Evolutionary conservation across 2,888 invertebrate species (phyloP), one percentile per base, ranked within the genome.

Genomic region (Meta bourneti): DNA sequence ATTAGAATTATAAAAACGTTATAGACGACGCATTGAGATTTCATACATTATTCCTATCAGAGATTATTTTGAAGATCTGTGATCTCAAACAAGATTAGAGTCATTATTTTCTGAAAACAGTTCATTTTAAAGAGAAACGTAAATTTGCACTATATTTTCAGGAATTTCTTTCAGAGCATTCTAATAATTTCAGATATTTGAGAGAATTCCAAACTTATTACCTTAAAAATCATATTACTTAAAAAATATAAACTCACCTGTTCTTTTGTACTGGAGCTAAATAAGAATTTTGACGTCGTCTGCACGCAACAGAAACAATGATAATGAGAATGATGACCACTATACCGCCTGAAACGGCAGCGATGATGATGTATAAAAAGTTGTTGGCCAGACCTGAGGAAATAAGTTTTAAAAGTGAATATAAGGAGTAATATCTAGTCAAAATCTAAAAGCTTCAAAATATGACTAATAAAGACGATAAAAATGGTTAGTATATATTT

Each of bases 261-360:
- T 92, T 92, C 75, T 92, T 92, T 75, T 92, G 92, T 81, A 92
- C 92, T 72, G 92, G 92, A 72, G 92, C 92, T 69, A 92, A 81
- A 20, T 92, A 92, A 20, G 89, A 51, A 51, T 92, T 85, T 8
- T 89, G 89, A 13, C 89, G 75, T 20, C 86, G 52, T 82, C 92
- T 82, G 72, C 92, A 92, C 20, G 77, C 71, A 49, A 92, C 86
- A 16, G 92, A 92, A 77, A 89, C 92, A 34, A 92, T 88, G 49
- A 92, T 89, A n/a, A 92, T 89, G 54, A 89, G 85, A n/a, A 92
- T 89, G 72, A 92, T 89, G n/a, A 92, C 92, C 7, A 92, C 89
- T 70, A 92, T 89, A 75, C 92, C 92, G 7, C 92, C 92, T 6
- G 89, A 92, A 6, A 92, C 92, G 61, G 92, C 89, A 77, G 92